phyloP scores from a whole-genome alignment of 2,888 invertebrate species.

The Drepana falcataria region DNA sequence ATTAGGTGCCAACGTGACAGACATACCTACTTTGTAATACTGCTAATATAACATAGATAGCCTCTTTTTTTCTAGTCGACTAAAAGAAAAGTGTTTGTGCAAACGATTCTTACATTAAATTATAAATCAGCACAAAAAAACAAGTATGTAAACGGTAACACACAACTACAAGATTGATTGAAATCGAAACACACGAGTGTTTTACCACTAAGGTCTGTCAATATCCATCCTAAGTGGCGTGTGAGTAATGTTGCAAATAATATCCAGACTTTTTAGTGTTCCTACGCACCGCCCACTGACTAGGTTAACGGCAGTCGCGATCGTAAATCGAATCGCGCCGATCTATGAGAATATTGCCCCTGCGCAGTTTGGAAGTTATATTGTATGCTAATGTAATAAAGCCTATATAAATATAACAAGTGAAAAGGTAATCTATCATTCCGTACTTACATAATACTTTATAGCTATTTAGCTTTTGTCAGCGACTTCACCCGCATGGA shows the following conservation, averaged over 20 bases:
- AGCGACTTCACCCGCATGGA: no score
- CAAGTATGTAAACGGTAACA: neutral
- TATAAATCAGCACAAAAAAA: neutral
- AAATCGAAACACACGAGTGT: neutral
- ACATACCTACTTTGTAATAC: no score
- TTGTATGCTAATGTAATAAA: neutral
- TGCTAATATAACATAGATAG: no score
- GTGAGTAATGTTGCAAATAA: constrained; percentile 14
- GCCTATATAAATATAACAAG: neutral
- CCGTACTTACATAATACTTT: no score
- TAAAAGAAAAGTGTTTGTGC: no score
- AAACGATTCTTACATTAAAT: no score
- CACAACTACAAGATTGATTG: neutral
- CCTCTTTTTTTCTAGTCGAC: no score
- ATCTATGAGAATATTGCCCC: constrained; percentile 30
- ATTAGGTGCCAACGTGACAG: no score
- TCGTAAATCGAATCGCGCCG: constrained; percentile 7
- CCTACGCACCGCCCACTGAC: constrained; percentile 49
- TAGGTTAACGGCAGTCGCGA: constrained; percentile 34
- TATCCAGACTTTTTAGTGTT: constrained; percentile 42
- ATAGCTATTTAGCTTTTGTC: no score
- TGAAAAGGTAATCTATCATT: no score
- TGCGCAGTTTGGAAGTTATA: constrained; percentile 9
- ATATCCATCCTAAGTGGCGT: constrained; percentile 14
- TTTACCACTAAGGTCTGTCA: constrained; percentile 19